phyloP scores from a whole-genome alignment of 1,140 invertebrate species.

The Drosophila simulans region DNA sequence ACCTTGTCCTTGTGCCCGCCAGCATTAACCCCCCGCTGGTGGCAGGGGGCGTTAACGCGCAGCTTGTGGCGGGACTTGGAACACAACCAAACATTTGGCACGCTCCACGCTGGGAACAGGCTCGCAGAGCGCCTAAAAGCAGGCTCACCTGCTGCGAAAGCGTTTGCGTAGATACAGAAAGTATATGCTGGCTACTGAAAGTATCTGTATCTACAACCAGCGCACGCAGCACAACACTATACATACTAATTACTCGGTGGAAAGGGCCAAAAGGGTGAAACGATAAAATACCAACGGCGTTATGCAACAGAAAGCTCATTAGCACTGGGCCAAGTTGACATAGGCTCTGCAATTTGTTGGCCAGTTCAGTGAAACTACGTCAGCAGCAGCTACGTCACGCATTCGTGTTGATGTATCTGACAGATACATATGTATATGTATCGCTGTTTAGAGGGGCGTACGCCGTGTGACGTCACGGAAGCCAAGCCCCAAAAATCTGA shows the following conservation, averaged over 20 bases:
- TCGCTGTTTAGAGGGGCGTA: constrained; percentile 36
- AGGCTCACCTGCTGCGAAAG: constrained; percentile 58
- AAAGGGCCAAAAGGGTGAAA: constrained; percentile 24
- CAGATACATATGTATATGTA: constrained; percentile 23
- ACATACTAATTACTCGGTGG: constrained; percentile 31
- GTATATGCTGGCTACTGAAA: constrained; percentile 10
- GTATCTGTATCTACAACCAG: constrained; percentile 33
- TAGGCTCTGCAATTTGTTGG: constrained; percentile 25
- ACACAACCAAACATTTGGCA: constrained; percentile 81
- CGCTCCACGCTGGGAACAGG: constrained; percentile 65
- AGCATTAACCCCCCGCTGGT: not conserved
- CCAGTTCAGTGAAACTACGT: constrained; percentile 37
- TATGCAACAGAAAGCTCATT: constrained; percentile 69
- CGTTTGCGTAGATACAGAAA: constrained; percentile 13
- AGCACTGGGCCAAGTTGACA: constrained; percentile 35
- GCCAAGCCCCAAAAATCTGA: constrained; percentile 76
- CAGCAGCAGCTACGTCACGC: constrained; percentile 58
- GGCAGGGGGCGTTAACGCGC: constrained; percentile 8
- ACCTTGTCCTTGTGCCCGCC: constrained; percentile 19
- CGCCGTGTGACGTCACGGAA: constrained; percentile 67
- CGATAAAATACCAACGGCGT: constrained; percentile 27
- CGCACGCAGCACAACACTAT: constrained; percentile 49
- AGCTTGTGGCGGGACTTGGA: constrained; percentile 36
- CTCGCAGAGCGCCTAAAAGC: constrained; percentile 78
- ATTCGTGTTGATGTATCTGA: constrained; percentile 31